phyloP scores from a whole-genome alignment of 2,888 invertebrate species.

The Octonoba sinensis region DNA sequence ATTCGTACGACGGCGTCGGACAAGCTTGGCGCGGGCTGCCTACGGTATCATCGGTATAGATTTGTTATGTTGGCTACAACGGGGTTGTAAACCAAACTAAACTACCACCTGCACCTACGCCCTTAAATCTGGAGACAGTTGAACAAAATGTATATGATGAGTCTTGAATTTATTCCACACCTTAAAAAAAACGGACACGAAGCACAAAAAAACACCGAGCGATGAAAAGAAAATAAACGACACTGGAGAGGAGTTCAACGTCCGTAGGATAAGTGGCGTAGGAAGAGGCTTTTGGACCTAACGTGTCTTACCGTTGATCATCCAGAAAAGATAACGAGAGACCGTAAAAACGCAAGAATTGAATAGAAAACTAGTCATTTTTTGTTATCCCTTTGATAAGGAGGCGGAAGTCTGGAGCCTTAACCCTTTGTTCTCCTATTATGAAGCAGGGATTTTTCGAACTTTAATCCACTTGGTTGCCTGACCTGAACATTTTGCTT shows the following conservation, averaged over 20 bases:
- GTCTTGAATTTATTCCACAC: no score
- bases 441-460: background rate
- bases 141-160: no score
- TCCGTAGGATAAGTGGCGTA: background rate
- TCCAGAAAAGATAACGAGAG: background rate
- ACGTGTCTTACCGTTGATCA: background rate
- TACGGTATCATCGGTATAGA: no score
- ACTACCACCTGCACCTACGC: no score
- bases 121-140: no score
- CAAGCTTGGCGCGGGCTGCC: no score
- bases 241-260: conserved; percentile 3
- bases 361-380: conserved; percentile 10
- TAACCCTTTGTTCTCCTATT: conserved; percentile 34
- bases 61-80: no score
- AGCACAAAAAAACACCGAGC: conserved; percentile 2
- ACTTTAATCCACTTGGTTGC: conserved; percentile 52
- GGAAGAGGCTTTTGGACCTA: background rate
- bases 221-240: background rate
- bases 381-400: conserved; percentile 2
- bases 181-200: no score
- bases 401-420: conserved; percentile 25
- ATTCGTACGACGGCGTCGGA: no score
- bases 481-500: conserved; percentile 44
- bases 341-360: background rate
- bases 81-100: no score